These are phyloP conservation scores for Helostoma temminkii DNA, from an alignment of 2,797 vertebrate species.

Conservation along the genomic window DNA sequence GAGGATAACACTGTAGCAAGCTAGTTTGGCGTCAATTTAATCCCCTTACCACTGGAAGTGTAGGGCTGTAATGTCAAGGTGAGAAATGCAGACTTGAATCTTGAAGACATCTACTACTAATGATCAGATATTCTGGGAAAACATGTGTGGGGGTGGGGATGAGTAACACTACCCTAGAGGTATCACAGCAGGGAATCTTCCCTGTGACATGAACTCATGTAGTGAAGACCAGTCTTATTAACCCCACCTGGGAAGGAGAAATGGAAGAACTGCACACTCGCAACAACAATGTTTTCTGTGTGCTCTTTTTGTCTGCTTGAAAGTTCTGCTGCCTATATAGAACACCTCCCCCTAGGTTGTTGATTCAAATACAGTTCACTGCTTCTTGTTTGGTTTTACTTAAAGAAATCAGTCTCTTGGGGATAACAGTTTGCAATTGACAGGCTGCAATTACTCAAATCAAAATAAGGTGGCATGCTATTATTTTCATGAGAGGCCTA, in stretches of 20 bases:
- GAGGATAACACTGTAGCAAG: conserved; percentile 25
- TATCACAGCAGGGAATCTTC: conserved; percentile 51
- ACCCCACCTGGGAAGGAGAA: conserved; percentile 32
- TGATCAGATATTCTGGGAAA: conserved; percentile 61
- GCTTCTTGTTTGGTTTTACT: not conserved
- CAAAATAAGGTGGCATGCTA: conserved; percentile 1
- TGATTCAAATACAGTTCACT: conserved; percentile 8
- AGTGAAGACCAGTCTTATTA: conserved; percentile 36
- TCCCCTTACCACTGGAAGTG: conserved; percentile 23
- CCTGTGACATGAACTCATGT: conserved; percentile 30
- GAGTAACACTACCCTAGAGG: conserved; percentile 45
- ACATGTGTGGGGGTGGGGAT: conserved; percentile 49
- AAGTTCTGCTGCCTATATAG: conserved; percentile 3
- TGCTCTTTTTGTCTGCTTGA: not conserved
- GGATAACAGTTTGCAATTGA: conserved; percentile 7
- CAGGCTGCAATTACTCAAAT: conserved; percentile 18
- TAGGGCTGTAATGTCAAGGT: conserved; percentile 64
- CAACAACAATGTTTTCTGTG: not conserved
- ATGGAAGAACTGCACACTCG: conserved; percentile 11
- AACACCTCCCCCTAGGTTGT: not conserved
- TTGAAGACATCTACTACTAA: conserved; percentile 61
- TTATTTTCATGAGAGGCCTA: conserved; percentile 3
- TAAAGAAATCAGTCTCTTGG: not conserved
- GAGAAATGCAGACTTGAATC: conserved; percentile 61
- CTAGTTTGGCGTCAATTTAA: conserved; percentile 52